Percentiles rank a stretch among this genome's conserved stretches.
Evolutionary conservation across 2,888 invertebrate species (phyloP).

Genomic region (Baccha elongata): DNA sequence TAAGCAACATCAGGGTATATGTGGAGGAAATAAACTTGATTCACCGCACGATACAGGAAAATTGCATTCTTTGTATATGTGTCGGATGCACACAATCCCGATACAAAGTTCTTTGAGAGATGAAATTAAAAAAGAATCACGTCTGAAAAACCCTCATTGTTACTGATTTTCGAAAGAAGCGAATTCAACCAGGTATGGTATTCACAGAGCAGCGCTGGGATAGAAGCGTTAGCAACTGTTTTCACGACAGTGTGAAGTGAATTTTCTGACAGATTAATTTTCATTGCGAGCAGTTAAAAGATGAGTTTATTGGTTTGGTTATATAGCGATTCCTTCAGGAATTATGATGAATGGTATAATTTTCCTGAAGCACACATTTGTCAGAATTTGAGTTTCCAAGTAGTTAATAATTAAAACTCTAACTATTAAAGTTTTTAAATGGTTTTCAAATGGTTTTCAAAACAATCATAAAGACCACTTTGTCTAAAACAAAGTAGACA

Average conservation of each 20-base stretch:
- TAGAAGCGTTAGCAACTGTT: not conserved
- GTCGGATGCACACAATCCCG: conserved; percentile 31
- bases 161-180: conserved; percentile 1
- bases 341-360: too few relatives aligned
- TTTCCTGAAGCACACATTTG: too few relatives aligned
- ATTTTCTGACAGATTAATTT: conserved; percentile 58
- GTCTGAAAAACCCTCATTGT: conserved; percentile 43
- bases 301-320: conserved; percentile 12
- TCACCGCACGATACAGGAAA: conserved; percentile 51
- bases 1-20: conserved; percentile 9
- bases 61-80: conserved; percentile 43
- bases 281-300: conserved; percentile 15
- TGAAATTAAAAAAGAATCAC: conserved; percentile 60
- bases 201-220: not conserved
- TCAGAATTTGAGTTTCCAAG: too few relatives aligned
- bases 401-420: too few relatives aligned
- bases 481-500: too few relatives aligned
- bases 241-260: not conserved
- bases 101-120: conserved; percentile 6
- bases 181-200: conserved; percentile 1
- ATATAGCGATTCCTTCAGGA: too few relatives aligned
- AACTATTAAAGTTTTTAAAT: too few relatives aligned
- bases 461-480: too few relatives aligned
- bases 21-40: conserved; percentile 48
- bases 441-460: too few relatives aligned